Conservation (phyloP, 2,113 vertebrate genomes). For the Mormyrus iriodes region DNA sequence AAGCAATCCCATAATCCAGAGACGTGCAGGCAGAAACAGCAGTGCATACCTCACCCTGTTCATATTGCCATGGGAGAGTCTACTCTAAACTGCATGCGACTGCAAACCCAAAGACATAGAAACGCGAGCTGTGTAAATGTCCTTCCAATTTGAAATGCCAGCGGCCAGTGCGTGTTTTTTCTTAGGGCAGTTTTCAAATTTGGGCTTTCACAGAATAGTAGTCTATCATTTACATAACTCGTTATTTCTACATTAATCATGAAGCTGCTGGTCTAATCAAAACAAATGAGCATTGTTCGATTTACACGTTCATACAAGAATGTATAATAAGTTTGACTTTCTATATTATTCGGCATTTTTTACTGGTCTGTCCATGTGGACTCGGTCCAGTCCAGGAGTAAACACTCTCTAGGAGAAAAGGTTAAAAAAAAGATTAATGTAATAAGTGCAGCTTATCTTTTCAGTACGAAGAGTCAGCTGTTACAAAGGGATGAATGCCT, state of each 20-base stretch:
- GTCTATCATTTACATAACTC: conserved; percentile 40
- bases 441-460: background rate
- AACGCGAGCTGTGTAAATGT: background rate
- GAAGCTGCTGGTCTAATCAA: conserved; percentile 43
- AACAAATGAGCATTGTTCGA: conserved; percentile 34
- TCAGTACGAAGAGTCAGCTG: background rate
- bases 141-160: background rate
- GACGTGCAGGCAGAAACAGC: background rate
- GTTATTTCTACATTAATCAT: conserved; percentile 42
- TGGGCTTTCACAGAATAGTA: conserved; percentile 18
- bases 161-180: background rate
- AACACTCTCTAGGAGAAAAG: background rate
- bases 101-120: background rate
- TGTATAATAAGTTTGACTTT: conserved; percentile 18
- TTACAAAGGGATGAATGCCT: background rate
- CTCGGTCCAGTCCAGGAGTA: background rate
- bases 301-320: conserved; percentile 32
- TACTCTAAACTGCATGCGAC: background rate
- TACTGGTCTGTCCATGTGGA: background rate
- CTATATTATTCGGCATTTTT: background rate
- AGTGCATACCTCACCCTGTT: background rate
- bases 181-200: conserved; percentile 4
- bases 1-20: background rate
- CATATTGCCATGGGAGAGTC: background rate
- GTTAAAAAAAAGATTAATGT: background rate